Evolutionary conservation across 2,888 invertebrate genomes (phyloP).

Genomic region (Phasia obesa): DNA sequence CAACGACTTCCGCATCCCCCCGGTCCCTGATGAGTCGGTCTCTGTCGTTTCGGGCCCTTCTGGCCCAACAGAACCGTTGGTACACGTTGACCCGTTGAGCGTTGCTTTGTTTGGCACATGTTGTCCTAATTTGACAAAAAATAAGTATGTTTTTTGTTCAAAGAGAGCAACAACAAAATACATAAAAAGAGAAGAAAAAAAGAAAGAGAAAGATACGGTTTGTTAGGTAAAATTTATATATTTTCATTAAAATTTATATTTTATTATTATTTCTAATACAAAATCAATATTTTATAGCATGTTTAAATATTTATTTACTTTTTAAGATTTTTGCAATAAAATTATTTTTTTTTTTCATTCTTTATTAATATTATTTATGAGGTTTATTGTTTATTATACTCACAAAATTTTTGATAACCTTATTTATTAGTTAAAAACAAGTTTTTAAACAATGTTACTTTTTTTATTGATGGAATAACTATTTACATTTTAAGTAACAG

Average conservation of each 20-base stretch:
- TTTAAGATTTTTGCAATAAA: too few relatives aligned
- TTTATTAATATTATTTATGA: neutral
- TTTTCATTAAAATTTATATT: neutral
- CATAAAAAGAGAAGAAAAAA: constrained; percentile 13
- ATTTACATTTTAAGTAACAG: too few relatives aligned
- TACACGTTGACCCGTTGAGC: constrained; percentile 81
- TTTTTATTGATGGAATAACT: too few relatives aligned
- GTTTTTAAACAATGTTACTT: too few relatives aligned
- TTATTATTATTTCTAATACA: constrained; percentile 16
- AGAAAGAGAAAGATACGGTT: neutral
- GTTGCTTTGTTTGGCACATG: constrained; percentile 83
- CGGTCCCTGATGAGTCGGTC: constrained; percentile 83
- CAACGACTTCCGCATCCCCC: constrained; percentile 85
- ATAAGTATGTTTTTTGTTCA: constrained; percentile 19
- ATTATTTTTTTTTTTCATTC: neutral
- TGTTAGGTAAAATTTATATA: neutral
- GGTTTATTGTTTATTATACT: neutral
- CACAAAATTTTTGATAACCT: neutral
- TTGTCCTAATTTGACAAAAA: constrained; percentile 78
- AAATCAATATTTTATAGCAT: constrained; percentile 41
- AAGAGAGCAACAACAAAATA: neutral
- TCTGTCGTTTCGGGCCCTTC: constrained; percentile 83
- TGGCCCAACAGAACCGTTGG: constrained; percentile 83
- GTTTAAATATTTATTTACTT: too few relatives aligned
- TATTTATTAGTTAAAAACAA: too few relatives aligned